phyloP scores from a whole-genome alignment of 2,797 vertebrate genomes.

The Rachycentron canadum region DNA sequence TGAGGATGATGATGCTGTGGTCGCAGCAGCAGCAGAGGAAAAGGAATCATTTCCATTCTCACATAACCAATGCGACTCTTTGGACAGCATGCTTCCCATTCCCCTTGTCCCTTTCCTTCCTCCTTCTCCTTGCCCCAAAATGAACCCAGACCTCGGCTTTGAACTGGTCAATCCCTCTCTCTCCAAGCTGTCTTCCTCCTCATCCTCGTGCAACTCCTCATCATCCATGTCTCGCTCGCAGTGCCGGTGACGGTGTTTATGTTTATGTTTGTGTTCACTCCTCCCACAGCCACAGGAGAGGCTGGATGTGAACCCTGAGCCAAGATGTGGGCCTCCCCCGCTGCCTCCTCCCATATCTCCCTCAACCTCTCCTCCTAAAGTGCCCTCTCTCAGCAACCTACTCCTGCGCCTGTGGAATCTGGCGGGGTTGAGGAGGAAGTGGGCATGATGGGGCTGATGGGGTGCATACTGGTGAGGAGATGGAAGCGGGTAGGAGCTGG shows the following conservation, averaged over 20 bases:
- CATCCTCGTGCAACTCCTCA: slow-evolving; percentile 69
- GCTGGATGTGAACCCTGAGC: slow-evolving; percentile 89
- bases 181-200: slow-evolving; percentile 67
- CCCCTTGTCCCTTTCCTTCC: slow-evolving; percentile 67
- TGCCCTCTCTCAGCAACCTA: slow-evolving; percentile 91
- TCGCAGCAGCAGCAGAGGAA: slow-evolving; percentile 69
- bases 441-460: slow-evolving; percentile 92
- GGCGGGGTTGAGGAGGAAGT: slow-evolving; percentile 94
- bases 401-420: slow-evolving; percentile 96
- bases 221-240: slow-evolving; percentile 87
- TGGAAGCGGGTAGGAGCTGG: slow-evolving; percentile 89
- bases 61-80: slow-evolving; percentile 91
- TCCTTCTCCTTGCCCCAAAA: slow-evolving; percentile 62
- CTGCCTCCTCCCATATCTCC: slow-evolving; percentile 76
- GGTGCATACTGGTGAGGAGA: slow-evolving; percentile 86
- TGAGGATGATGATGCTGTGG: slow-evolving; percentile 76
- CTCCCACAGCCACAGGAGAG: slow-evolving; percentile 92
- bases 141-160: slow-evolving; percentile 70
- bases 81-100: slow-evolving; percentile 75
- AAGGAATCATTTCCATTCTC: slow-evolving; percentile 88
- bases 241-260: slow-evolving; percentile 93
- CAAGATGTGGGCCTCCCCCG: slow-evolving; percentile 81
- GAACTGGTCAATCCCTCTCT: slow-evolving; percentile 56
- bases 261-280: slow-evolving; percentile 88
- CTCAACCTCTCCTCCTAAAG: slow-evolving; percentile 79